Percentiles rank a stretch among this genome's conserved stretches.
phyloP scores from a whole-genome alignment of 2,797 vertebrate species.

The Glossophaga mutica region DNA sequence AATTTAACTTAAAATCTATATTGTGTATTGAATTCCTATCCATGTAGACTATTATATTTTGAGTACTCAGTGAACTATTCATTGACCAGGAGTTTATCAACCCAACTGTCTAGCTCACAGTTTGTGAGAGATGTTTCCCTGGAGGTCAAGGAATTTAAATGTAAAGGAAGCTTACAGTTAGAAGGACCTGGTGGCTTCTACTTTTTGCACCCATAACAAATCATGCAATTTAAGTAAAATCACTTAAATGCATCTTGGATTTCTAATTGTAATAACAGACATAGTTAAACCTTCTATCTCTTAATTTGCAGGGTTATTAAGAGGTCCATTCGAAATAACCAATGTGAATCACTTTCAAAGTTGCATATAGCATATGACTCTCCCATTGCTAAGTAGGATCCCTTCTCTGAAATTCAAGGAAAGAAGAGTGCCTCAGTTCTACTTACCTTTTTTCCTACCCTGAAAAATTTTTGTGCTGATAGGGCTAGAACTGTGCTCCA shows the following conservation, averaged over 20 bases:
- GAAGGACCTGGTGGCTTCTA: neutral
- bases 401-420: neutral
- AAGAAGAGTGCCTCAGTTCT: neutral
- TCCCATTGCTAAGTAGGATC: neutral
- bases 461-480: neutral
- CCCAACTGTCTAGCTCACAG: neutral
- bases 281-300: neutral
- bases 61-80: neutral
- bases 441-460: neutral
- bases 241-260: neutral
- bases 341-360: neutral
- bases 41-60: neutral
- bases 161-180: neutral
- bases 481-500: neutral
- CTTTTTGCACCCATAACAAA: neutral
- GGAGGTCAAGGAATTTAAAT: neutral
- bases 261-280: neutral
- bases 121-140: neutral
- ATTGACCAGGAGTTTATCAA: neutral
- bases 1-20: neutral
- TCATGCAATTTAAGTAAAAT: neutral
- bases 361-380: neutral
- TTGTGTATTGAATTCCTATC: neutral
- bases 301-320: neutral
- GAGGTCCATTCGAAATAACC: neutral